A percentile compares a stretch with the other conserved stretches of the same genome.
phyloP scores from a whole-genome alignment of 2,113 vertebrate species.

The Elanus axillaris region DNA sequence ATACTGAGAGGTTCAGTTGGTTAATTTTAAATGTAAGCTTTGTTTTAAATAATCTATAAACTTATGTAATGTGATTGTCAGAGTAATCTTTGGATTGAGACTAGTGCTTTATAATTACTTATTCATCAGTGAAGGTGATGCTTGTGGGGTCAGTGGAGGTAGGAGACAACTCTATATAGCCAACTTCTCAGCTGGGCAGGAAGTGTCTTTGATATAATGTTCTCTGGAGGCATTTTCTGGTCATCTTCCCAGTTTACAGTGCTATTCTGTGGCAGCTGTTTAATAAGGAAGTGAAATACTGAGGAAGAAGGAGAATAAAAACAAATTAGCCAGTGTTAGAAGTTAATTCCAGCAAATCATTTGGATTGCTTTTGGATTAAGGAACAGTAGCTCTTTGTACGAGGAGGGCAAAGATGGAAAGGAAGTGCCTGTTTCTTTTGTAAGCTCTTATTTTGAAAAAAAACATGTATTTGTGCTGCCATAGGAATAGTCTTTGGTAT shows the following conservation, averaged over 20 bases:
- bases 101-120: not conserved
- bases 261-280: conserved; percentile 61
- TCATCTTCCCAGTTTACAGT: conserved; percentile 59
- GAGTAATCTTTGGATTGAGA: not conserved
- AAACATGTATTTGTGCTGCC: not conserved
- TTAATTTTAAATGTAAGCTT: not conserved
- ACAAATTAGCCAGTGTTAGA: conserved; percentile 67
- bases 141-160: not conserved
- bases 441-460: conserved; percentile 17
- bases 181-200: conserved; percentile 59
- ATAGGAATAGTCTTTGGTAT: not conserved
- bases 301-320: conserved; percentile 58
- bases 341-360: conserved; percentile 66
- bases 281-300: conserved; percentile 67
- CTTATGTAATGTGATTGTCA: not conserved
- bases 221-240: conserved; percentile 62
- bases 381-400: conserved; percentile 60
- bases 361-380: conserved; percentile 63
- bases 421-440: conserved; percentile 39
- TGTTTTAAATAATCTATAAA: not conserved
- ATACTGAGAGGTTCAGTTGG: not conserved
- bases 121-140: not conserved
- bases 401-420: conserved; percentile 17
- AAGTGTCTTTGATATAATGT: conserved; percentile 30
- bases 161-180: not conserved